These are phyloP conservation scores for Corythornis vintsioides DNA, from an alignment of 2,113 vertebrate species.

Conservation along the genomic window DNA sequence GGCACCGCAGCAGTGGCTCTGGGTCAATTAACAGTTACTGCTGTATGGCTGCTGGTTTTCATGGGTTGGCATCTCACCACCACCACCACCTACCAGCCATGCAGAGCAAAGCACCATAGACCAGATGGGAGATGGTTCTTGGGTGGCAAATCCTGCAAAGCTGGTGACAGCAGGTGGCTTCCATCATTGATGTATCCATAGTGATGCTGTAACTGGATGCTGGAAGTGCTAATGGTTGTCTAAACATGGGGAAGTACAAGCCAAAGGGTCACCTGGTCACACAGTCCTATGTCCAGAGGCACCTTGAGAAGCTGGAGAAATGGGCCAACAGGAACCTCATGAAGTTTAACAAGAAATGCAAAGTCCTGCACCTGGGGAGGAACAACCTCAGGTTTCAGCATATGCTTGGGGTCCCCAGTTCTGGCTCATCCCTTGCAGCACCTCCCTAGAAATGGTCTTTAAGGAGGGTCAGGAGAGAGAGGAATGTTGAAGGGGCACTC, in stretches of 20 bases:
- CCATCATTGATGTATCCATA: not conserved
- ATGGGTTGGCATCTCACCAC: not conserved
- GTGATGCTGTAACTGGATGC: too few relatives aligned
- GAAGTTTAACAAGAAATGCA: not conserved
- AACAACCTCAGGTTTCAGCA: not conserved
- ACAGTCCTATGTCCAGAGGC: not conserved
- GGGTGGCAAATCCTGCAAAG: not conserved
- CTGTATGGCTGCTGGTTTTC: not conserved
- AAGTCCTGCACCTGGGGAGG: not conserved
- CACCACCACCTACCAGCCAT: not conserved
- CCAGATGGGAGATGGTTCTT: not conserved
- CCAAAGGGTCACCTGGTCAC: not conserved
- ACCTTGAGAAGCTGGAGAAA: not conserved
- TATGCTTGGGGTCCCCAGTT: not conserved
- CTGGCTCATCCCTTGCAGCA: not conserved
- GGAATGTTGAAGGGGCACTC: accelerated
- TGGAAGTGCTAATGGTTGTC: not conserved
- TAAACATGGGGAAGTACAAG: not conserved
- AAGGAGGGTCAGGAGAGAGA: not conserved
- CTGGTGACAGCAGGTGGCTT: not conserved
- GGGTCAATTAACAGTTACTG: not conserved
- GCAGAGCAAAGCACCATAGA: not conserved
- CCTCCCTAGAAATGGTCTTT: not conserved
- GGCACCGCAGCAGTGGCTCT: not conserved
- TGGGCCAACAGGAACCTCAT: not conserved